Evolutionary conservation across 2,113 vertebrate genomes (phyloP).

Genomic region (Glaucidium brasilianum): DNA sequence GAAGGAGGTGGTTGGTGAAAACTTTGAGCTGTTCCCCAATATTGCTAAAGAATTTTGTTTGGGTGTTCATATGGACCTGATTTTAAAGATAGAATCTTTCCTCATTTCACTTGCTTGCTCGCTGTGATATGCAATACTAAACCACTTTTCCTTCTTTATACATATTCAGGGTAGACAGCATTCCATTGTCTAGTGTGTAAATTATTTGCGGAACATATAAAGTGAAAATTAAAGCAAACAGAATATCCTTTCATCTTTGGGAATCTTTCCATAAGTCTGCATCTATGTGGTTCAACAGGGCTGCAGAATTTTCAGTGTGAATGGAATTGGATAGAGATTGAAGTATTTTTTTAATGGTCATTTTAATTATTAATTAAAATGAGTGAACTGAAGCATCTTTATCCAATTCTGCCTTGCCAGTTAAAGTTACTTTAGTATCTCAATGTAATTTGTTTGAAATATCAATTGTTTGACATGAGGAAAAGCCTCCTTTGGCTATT

Average conservation of each 20-base stretch:
- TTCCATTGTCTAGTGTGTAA: neutral
- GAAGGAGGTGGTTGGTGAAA: neutral
- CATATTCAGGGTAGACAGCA: neutral
- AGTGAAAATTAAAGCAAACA: neutral
- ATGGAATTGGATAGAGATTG: neutral
- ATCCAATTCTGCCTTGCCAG: neutral
- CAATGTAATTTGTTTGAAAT: neutral
- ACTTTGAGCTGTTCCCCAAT: neutral
- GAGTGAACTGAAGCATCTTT: neutral
- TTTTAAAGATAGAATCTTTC: slow-evolving; percentile 2
- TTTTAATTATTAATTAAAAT: slow-evolving; percentile 10
- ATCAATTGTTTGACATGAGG: neutral
- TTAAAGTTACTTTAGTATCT: neutral
- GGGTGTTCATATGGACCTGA: neutral
- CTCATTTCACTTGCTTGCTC: slow-evolving; percentile 12
- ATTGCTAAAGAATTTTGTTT: slow-evolving; percentile 12
- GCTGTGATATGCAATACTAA: neutral
- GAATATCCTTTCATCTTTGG: neutral
- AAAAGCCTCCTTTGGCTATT: neutral
- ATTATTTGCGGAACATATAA: neutral
- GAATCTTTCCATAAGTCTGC: neutral
- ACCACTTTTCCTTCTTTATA: slow-evolving; percentile 22
- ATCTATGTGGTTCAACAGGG: neutral
- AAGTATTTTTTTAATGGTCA: neutral
- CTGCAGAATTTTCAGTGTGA: neutral